Conservation (phyloP, 2,797 vertebrate genomes). For the Notamacropus eugenii region DNA sequence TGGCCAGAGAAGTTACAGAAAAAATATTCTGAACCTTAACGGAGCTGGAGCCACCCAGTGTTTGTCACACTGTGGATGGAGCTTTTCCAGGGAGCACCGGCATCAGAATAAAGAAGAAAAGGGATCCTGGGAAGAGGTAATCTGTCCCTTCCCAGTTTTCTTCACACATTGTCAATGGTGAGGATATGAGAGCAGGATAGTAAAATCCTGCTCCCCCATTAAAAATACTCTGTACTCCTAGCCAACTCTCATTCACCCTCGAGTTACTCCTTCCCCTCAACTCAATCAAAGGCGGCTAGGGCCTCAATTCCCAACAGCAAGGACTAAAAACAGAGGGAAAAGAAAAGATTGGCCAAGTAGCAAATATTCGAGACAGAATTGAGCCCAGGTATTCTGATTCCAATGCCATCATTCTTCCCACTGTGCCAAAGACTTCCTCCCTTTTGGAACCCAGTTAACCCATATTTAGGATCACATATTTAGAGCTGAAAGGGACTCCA, state of each 20-base stretch:
- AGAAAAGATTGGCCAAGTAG: neutral
- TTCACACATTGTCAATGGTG: neutral
- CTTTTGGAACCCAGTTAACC: neutral
- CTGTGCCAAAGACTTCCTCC: neutral
- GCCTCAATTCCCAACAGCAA: neutral
- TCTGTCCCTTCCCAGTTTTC: slow-evolving; percentile 52
- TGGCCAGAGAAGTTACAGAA: slow-evolving; percentile 44
- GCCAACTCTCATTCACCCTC: neutral
- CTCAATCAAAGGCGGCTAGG: neutral
- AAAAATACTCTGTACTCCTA: neutral
- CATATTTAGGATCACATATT: neutral
- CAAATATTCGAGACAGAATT: neutral
- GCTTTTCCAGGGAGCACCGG: slow-evolving; percentile 62
- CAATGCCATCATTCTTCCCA: neutral
- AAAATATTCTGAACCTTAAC: slow-evolving; percentile 47
- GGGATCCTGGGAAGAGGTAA: slow-evolving; percentile 1
- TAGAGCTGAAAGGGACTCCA: neutral
- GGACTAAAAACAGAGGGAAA: neutral
- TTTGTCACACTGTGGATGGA: slow-evolving; percentile 52
- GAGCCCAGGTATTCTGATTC: neutral
- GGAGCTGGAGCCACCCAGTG: slow-evolving; percentile 39
- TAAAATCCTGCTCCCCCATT: neutral
- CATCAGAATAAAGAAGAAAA: slow-evolving; percentile 36
- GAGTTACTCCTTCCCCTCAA: neutral
- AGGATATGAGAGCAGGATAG: neutral